These are phyloP conservation scores for Drosophila burlai DNA, from an alignment of 1,140 invertebrate genomes.

Conservation along the genomic window DNA sequence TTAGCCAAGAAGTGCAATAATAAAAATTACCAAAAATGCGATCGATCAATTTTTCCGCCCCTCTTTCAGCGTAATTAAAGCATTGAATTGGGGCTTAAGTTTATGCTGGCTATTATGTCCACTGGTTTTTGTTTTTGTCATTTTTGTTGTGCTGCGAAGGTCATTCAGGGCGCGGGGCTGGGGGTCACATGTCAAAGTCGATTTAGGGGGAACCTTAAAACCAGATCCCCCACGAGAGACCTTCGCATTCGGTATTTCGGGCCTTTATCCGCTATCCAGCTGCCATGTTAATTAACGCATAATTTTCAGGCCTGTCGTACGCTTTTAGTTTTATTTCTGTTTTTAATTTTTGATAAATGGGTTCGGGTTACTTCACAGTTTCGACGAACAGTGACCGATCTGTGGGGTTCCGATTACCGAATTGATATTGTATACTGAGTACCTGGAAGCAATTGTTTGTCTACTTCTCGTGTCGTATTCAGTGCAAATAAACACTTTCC, in stretches of 20 bases:
- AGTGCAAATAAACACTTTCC: slow-evolving; percentile 22
- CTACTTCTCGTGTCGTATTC: not conserved
- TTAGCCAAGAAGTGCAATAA: slow-evolving; percentile 32
- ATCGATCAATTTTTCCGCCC: slow-evolving; percentile 52
- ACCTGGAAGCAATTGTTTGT: slow-evolving; percentile 22
- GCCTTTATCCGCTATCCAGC: slow-evolving; percentile 41
- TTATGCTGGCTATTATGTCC: slow-evolving; percentile 24
- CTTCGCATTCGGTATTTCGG: slow-evolving; percentile 24
- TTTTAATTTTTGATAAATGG: slow-evolving; percentile 66
- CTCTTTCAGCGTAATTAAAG: slow-evolving; percentile 40
- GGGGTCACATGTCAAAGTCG: slow-evolving; percentile 70
- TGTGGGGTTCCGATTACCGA: slow-evolving; percentile 51
- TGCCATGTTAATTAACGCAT: slow-evolving; percentile 76
- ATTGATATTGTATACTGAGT: slow-evolving; percentile 15
- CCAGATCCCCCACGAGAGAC: slow-evolving; percentile 53
- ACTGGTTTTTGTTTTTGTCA: slow-evolving; percentile 28
- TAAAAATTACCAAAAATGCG: slow-evolving; percentile 35
- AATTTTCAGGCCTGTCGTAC: slow-evolving; percentile 65
- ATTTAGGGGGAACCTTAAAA: slow-evolving; percentile 47
- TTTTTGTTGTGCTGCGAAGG: slow-evolving; percentile 47
- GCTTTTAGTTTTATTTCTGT: slow-evolving; percentile 20
- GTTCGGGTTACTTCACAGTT: slow-evolving; percentile 35
- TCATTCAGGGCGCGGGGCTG: slow-evolving; percentile 31
- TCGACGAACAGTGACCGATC: slow-evolving; percentile 49
- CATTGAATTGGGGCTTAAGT: slow-evolving; percentile 28